Evolutionary conservation across 2,113 vertebrate genomes (phyloP), one percentile per base, ranked within the genome.

Genomic region (Gnathonemus longibarbis): DNA sequence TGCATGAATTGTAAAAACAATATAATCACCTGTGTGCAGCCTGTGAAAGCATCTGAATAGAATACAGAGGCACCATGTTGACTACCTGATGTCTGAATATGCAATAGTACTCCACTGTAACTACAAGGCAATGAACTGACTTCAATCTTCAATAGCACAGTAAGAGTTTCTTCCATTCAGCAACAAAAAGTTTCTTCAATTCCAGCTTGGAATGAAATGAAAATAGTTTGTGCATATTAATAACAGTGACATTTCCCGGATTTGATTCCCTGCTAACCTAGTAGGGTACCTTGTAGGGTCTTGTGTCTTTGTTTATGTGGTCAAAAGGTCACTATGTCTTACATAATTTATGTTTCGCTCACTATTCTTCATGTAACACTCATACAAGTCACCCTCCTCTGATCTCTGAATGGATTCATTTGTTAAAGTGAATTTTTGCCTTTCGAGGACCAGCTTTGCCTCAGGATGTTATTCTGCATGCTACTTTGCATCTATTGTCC

Each of bases 381-480:
- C 19, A 35, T 9, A 7, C n/a, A 27, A 13, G 17, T 13, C 46
- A 49, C 46, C 48, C 27, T 86, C 50, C 52, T 56, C 31, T 58
- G 10, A 31, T 42, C 45, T 21, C 21, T 0, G 35, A 88, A 39
- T 35, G 53, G 39, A 58, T 62, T 58, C 53, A 15, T 42, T 42
- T 11, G 7, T 56, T 39, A 58, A 58, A 88, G 39, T 42, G 35
- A 13, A 58, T 58, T 42, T 53, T 56, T 58, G n/a, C 3, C 52
- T 19, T 56, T 11, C 11, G 15, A 42, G 52, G 52, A 88, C 50
- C 45, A 31, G 27, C 48, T 35, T 50, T 49, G 42, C 13, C 13
- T 45, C 86, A 88, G 86, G 86, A 88, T 88, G 86, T 88, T 53
- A 42, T 88, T 88, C 31, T 1, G 42, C 45, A 88, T 88, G 31